phyloP scores from a whole-genome alignment of 1,140 invertebrate species.

The Phenacoccus solenopsis region DNA sequence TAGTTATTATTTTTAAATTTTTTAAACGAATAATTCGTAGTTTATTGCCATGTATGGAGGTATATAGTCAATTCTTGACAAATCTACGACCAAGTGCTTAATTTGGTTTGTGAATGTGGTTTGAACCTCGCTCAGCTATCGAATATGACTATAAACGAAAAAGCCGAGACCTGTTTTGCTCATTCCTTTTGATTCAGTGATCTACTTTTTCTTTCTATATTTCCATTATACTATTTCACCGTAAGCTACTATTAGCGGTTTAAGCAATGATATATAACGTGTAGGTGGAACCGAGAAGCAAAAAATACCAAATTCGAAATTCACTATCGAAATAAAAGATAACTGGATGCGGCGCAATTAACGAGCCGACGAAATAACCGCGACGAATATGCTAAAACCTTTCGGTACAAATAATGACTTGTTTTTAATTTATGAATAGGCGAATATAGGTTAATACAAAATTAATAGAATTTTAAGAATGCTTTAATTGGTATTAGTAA shows the following conservation, averaged over 20 bases:
- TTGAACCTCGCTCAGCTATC: not conserved
- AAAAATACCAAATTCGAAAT: not conserved
- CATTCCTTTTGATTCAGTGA: not conserved
- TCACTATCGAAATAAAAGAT: too few relatives aligned
- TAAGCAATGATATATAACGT: not conserved
- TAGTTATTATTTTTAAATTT: too few relatives aligned
- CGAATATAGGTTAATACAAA: not conserved
- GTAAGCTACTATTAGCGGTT: constrained; percentile 1
- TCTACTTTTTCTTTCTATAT: not conserved
- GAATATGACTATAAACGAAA: not conserved
- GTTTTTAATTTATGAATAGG: too few relatives aligned
- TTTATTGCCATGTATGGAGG: too few relatives aligned
- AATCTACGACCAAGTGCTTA: too few relatives aligned
- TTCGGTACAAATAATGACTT: too few relatives aligned
- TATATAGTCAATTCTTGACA: too few relatives aligned
- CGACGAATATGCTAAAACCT: not conserved
- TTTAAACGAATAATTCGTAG: too few relatives aligned
- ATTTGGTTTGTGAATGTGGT: too few relatives aligned
- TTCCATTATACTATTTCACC: not conserved
- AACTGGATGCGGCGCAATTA: not conserved
- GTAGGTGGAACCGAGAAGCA: not conserved
- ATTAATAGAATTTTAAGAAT: not conserved
- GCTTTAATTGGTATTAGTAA: too few relatives aligned
- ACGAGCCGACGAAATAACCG: too few relatives aligned
- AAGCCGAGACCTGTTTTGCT: not conserved